Evolutionary conservation across 2,113 vertebrate species (phyloP).

Genomic region (Platichthys stellatus): DNA sequence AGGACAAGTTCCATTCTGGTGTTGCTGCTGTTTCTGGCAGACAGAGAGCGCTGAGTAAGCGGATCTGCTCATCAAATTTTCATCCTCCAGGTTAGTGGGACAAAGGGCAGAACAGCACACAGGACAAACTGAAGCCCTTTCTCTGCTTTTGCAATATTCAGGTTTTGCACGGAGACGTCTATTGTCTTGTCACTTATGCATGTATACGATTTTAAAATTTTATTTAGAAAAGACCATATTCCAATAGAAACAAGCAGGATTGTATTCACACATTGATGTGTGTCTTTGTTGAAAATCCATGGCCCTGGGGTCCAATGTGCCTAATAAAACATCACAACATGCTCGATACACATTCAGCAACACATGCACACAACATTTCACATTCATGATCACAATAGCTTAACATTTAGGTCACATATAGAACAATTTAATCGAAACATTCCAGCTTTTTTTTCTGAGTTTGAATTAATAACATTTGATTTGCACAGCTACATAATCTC

Average conservation of each 20-base stretch:
- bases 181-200: constrained; percentile 1
- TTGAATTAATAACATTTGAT: constrained; percentile 26
- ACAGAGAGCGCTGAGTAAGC: constrained; percentile 43
- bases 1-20: constrained; percentile 20
- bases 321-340: constrained; percentile 33
- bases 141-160: constrained; percentile 43
- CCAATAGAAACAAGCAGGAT: background rate
- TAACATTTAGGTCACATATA: constrained; percentile 53
- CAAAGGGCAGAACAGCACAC: constrained; percentile 43
- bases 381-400: constrained; percentile 57
- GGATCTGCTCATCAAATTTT: constrained; percentile 69
- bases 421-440: constrained; percentile 20
- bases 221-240: constrained; percentile 10
- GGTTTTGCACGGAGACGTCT: background rate
- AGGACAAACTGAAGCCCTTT: constrained; percentile 31
- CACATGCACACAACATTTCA: constrained; percentile 60
- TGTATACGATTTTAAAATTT: background rate
- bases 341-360: constrained; percentile 46
- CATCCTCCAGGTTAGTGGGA: constrained; percentile 55
- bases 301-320: constrained; percentile 17
- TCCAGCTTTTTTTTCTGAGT: constrained; percentile 26
- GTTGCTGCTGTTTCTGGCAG: constrained; percentile 9
- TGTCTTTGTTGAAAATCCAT: constrained; percentile 12
- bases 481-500: constrained; percentile 41
- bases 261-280: background rate